phyloP scores from a whole-genome alignment of 2,113 vertebrate species.

The Cariama cristata region DNA sequence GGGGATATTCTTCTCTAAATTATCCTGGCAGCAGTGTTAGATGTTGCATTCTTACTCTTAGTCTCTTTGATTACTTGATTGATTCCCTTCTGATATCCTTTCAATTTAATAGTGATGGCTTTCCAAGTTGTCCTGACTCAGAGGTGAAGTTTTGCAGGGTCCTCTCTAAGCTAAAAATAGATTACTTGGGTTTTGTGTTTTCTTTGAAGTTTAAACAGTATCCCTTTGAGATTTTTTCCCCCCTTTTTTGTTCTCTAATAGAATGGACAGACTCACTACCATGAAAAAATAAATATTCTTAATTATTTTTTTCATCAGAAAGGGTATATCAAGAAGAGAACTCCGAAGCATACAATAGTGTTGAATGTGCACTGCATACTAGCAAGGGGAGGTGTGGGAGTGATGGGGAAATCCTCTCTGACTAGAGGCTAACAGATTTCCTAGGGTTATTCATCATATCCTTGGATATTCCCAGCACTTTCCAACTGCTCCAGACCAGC shows the following conservation, averaged over 20 bases:
- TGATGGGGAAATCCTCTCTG: background rate
- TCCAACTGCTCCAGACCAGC: background rate
- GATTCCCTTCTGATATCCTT: background rate
- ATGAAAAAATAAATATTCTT: background rate
- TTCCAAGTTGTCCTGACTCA: background rate
- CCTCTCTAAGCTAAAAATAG: background rate
- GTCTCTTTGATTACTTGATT: background rate
- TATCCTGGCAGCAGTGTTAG: background rate
- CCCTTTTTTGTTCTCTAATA: background rate
- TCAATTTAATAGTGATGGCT: background rate
- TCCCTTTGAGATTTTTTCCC: background rate
- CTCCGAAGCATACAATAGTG: background rate
- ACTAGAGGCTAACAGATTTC: background rate
- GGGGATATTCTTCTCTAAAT: background rate
- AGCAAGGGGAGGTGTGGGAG: background rate
- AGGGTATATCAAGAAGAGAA: background rate
- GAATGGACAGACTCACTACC: background rate
- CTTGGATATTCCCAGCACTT: background rate
- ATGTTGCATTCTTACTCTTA: background rate
- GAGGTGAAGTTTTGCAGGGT: background rate
- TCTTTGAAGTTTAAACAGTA: background rate
- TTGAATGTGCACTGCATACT: fast-evolving
- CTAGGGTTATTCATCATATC: background rate
- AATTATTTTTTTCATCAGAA: background rate
- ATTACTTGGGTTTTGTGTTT: fast-evolving